These are phyloP conservation scores for Agrilus mali DNA, from an alignment of 2,888 invertebrate species.

Conservation along the genomic window DNA sequence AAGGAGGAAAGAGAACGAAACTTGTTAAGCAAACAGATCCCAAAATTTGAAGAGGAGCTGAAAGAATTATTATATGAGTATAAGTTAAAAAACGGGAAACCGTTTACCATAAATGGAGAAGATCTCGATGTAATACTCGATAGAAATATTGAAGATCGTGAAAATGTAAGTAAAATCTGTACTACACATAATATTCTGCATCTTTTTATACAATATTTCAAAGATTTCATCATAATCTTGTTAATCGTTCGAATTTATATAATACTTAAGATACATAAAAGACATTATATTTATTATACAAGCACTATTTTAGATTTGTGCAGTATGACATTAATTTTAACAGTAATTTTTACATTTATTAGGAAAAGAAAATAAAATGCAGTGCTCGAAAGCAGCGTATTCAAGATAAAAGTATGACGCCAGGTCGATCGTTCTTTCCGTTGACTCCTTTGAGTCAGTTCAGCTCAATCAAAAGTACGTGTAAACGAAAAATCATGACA, in stretches of 20 bases:
- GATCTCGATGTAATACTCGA: constrained; percentile 48
- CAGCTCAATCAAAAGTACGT: neutral
- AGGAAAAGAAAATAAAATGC: constrained; percentile 39
- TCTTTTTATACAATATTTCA: too few relatives aligned
- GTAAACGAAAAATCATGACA: constrained; percentile 5
- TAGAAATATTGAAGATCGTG: constrained; percentile 47
- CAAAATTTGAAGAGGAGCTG: constrained; percentile 59
- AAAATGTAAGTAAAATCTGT: constrained; percentile 28
- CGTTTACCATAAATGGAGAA: constrained; percentile 51
- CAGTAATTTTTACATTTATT: constrained; percentile 15
- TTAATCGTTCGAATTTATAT: too few relatives aligned
- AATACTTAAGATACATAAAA: too few relatives aligned
- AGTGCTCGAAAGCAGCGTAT: constrained; percentile 39
- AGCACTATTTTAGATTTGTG: too few relatives aligned
- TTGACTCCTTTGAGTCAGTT: neutral
- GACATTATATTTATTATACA: too few relatives aligned
- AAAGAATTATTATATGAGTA: constrained; percentile 41
- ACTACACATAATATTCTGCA: constrained; percentile 4
- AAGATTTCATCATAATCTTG: too few relatives aligned
- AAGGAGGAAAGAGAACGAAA: constrained; percentile 83
- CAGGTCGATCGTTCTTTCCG: neutral
- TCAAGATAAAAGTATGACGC: constrained; percentile 13
- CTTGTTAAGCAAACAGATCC: constrained; percentile 53
- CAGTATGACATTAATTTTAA: neutral
- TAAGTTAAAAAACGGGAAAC: constrained; percentile 38